Percentiles rank a stretch among this genome's conserved stretches.
phyloP scores from a whole-genome alignment of 2,113 vertebrate species.

The Dicrurus megarhynchus region DNA sequence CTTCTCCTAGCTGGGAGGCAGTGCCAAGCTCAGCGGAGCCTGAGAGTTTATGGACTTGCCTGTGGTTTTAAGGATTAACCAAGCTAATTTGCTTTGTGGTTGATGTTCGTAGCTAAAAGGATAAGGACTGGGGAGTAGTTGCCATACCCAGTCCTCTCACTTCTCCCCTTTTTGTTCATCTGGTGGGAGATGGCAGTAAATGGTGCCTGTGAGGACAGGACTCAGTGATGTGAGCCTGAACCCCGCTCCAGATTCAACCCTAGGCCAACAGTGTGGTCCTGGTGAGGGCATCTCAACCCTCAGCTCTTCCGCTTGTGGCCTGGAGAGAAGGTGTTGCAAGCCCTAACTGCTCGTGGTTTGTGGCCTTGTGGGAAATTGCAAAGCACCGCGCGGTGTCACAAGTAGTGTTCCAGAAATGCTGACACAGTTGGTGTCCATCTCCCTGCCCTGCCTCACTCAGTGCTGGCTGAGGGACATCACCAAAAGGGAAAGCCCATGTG shows the following conservation, averaged over 20 bases:
- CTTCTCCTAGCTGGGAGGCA: background rate
- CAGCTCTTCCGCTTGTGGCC: background rate
- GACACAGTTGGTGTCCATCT: background rate
- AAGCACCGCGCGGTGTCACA: fast-evolving
- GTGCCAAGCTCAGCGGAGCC: background rate
- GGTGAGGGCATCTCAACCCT: background rate
- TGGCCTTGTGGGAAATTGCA: background rate
- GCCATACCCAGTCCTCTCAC: background rate
- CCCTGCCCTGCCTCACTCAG: background rate
- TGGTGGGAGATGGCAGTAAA: background rate
- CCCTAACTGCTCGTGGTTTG: background rate
- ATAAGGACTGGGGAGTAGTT: background rate
- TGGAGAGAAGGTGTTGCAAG: background rate
- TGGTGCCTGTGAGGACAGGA: background rate
- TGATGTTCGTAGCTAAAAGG: background rate
- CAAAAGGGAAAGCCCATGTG: fast-evolving
- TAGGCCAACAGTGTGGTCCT: background rate
- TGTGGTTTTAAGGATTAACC: background rate
- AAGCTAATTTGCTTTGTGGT: background rate
- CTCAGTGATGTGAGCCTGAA: background rate
- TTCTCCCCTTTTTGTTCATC: background rate
- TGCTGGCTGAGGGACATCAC: background rate
- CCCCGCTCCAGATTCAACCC: fast-evolving
- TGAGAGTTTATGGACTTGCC: background rate
- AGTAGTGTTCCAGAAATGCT: background rate